Base-by-base conservation (phyloP, 92 coral and sea anemone genomes). In the Muricea muricata region DNA sequence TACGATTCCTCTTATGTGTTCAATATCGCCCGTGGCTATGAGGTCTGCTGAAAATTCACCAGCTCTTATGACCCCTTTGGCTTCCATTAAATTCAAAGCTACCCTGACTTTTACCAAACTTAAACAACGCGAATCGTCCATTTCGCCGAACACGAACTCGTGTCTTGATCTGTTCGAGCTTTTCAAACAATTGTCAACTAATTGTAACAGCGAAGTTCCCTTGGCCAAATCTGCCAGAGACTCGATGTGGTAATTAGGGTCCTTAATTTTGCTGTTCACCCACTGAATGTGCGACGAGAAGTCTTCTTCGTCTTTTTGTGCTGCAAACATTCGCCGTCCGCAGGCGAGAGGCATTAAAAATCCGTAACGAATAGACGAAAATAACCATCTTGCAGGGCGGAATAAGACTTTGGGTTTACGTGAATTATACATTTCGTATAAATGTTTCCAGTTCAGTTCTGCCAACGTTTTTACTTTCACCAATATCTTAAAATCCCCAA, bases 31-130 rank as follows among this genome's bases (percentile, higher is more conserved):
- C 57, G 83, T 21, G 54, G 48, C 70, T 6, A 78, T 78, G 42
- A 78, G 23, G 8, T 78, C 83, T 31, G 83, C 83, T 29, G 83
- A 78, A 58, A 56, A 78, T 34, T 78, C 83, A n/a, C 83, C 83
- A 6, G 23, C 11, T 56, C 55, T 56, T 32, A 78, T 40, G 34
- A 78, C 47, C 33, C 83, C 83, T 39, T 58, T 56, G 0, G 71
- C 12, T 39, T 78, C 71, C 83, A 78, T 78, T 10, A 78, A 40
- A 35, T 78, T 78, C 31, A 78, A 40, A 18, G 83, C 71, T 7
- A 78, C 83, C 17, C 72, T 33, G 14, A 56, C 50, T 31, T 78
- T 78, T 11, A 78, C 83, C 34, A 78, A 78, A 78, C 71, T 78
- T 41, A 78, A 21, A 33, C 83, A 30, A 11, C 57, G 26, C 11